Conservation (phyloP, 1,140 invertebrate species). For the Lanistes nyassanus region DNA sequence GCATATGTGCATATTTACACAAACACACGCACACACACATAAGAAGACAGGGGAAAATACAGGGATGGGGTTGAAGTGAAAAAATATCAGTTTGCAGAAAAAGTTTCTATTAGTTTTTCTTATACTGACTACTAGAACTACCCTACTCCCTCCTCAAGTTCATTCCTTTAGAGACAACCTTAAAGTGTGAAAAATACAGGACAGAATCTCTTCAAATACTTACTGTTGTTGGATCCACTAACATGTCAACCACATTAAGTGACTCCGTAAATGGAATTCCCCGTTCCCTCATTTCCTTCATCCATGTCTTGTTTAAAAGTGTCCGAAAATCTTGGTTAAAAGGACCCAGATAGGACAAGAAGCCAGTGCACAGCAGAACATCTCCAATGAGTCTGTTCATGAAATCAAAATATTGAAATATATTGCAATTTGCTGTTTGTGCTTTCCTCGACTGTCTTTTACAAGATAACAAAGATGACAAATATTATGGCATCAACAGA, state of each 20-base stretch:
- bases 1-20: background rate
- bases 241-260: slow-evolving; percentile 88
- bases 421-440: background rate
- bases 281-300: slow-evolving; percentile 80
- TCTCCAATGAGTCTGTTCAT: slow-evolving; percentile 85
- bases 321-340: slow-evolving; percentile 95
- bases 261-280: slow-evolving; percentile 85
- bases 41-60: background rate
- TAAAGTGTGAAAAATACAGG: background rate
- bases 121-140: background rate
- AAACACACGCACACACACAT: background rate
- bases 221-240: slow-evolving; percentile 87
- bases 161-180: too few relatives aligned
- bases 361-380: slow-evolving; percentile 90
- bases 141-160: background rate
- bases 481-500: too few relatives aligned
- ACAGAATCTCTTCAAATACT: slow-evolving; percentile 24
- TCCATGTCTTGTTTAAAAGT: slow-evolving; percentile 83
- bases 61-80: background rate
- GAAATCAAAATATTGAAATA: slow-evolving; percentile 6
- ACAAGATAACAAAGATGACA: too few relatives aligned
- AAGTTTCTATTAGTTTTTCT: background rate
- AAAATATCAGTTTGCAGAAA: background rate
- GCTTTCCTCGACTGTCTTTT: background rate
- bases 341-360: slow-evolving; percentile 94